phyloP scores from a whole-genome alignment of 2,113 vertebrate genomes.

The Odocoileus hemionus region DNA sequence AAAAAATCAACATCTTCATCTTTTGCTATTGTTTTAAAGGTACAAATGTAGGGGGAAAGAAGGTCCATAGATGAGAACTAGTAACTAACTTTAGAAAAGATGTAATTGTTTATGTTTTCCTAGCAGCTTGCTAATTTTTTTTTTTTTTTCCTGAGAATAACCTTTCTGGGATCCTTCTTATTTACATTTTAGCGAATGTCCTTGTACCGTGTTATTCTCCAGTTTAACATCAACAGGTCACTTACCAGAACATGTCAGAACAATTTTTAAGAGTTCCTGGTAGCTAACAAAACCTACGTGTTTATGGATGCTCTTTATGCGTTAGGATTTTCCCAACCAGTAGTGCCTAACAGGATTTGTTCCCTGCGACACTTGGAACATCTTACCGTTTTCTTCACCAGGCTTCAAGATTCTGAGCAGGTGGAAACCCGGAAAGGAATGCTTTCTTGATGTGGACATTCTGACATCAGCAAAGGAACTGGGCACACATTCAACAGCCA shows the following conservation, averaged over 20 bases:
- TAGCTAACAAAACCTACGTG: neutral
- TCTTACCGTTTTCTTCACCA: neutral
- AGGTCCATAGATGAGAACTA: neutral
- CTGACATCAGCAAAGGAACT: neutral
- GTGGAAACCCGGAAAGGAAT: neutral
- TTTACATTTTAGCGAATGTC: neutral
- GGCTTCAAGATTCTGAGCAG: neutral
- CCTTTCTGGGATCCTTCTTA: neutral
- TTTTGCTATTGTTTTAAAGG: neutral
- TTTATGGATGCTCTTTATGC: neutral
- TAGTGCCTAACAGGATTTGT: neutral
- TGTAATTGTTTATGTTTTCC: neutral
- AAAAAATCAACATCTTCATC: neutral
- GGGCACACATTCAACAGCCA: neutral
- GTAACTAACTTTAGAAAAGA: neutral
- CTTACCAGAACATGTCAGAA: neutral
- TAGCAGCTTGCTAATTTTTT: neutral
- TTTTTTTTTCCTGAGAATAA: neutral
- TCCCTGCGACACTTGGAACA: neutral
- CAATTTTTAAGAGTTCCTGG: neutral
- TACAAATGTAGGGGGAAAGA: neutral
- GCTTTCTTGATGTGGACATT: neutral
- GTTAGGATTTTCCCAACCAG: neutral
- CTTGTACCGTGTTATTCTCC: neutral
- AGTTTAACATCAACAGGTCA: neutral